A percentile compares a stretch with the other conserved stretches of the same genome.
These are phyloP conservation scores for Dasypogon diadema DNA, from an alignment of 2,888 invertebrate species.

Conservation along the genomic window DNA sequence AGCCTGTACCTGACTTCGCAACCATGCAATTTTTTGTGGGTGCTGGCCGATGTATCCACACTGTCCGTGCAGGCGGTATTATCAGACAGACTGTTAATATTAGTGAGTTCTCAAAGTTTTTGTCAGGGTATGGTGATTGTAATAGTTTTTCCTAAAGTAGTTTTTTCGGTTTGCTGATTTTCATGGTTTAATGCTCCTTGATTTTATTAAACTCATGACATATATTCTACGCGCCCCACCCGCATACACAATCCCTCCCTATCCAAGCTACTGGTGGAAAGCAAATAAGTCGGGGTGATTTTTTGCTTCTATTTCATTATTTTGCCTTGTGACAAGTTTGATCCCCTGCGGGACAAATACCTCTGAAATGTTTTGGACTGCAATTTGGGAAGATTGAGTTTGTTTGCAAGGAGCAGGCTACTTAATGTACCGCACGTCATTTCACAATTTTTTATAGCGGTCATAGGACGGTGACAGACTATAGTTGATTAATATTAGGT, in stretches of 20 bases:
- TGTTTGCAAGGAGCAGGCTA: slow-evolving; percentile 35
- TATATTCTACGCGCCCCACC: not conserved
- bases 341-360: slow-evolving; percentile 38
- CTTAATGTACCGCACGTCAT: slow-evolving; percentile 45
- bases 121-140: slow-evolving; percentile 9
- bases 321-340: slow-evolving; percentile 38
- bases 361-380: slow-evolving; percentile 1
- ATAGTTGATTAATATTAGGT: slow-evolving; percentile 34
- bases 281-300: slow-evolving; percentile 28
- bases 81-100: not conserved
- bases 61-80: not conserved
- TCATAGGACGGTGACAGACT: slow-evolving; percentile 25
- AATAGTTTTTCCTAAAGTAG: too few relatives aligned
- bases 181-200: slow-evolving; percentile 68
- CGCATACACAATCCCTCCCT: not conserved
- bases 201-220: slow-evolving; percentile 60
- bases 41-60: slow-evolving; percentile 15
- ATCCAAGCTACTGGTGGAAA: slow-evolving; percentile 4
- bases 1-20: not conserved
- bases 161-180: slow-evolving; percentile 67
- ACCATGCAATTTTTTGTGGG: slow-evolving; percentile 38
- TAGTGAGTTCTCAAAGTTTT: not conserved
- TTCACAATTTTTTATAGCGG: slow-evolving; percentile 31
- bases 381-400: slow-evolving; percentile 34
- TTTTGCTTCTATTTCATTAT: slow-evolving; percentile 33